Percentiles rank a stretch among this genome's conserved stretches.
These are phyloP conservation scores for Decapterus maruadsi DNA, from an alignment of 2,797 vertebrate genomes.

Conservation along the genomic window DNA sequence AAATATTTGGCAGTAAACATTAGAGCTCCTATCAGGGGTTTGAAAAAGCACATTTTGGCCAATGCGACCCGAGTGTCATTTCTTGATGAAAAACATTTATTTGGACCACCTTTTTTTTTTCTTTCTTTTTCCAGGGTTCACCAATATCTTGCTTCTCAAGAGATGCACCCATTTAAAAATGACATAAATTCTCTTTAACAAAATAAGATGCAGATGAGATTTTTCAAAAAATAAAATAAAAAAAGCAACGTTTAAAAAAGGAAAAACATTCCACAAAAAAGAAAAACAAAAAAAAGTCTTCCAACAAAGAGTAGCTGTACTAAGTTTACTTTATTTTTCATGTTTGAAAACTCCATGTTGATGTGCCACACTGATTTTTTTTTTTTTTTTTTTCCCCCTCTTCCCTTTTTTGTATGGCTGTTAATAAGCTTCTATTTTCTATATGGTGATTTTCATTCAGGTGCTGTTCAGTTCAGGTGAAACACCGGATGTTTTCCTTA, in stretches of 20 bases:
- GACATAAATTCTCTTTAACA: conserved; percentile 35
- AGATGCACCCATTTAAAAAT: conserved; percentile 45
- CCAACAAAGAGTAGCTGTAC: conserved; percentile 80
- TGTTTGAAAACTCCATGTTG: conserved; percentile 83
- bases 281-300: conserved; percentile 76
- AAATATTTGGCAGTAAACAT: conserved; percentile 67
- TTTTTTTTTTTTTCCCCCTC: not conserved
- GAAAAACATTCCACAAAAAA: conserved; percentile 80
- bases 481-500: conserved; percentile 76
- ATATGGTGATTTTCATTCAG: conserved; percentile 79
- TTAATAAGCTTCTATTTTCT: conserved; percentile 77
- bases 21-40: conserved; percentile 54
- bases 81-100: conserved; percentile 58
- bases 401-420: conserved; percentile 63
- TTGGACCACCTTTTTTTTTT: conserved; percentile 24
- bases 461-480: conserved; percentile 84
- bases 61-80: conserved; percentile 56
- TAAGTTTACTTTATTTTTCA: conserved; percentile 78
- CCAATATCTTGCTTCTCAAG: conserved; percentile 23
- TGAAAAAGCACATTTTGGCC: conserved; percentile 79
- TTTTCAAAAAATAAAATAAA: conserved; percentile 22
- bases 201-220: conserved; percentile 36
- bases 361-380: conserved; percentile 83
- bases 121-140: conserved; percentile 8
- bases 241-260: conserved; percentile 56